A percentile compares a stretch with the other conserved stretches of the same genome.
Evolutionary conservation across 1,140 invertebrate genomes (phyloP).

Genomic region (Capitella teleta): DNA sequence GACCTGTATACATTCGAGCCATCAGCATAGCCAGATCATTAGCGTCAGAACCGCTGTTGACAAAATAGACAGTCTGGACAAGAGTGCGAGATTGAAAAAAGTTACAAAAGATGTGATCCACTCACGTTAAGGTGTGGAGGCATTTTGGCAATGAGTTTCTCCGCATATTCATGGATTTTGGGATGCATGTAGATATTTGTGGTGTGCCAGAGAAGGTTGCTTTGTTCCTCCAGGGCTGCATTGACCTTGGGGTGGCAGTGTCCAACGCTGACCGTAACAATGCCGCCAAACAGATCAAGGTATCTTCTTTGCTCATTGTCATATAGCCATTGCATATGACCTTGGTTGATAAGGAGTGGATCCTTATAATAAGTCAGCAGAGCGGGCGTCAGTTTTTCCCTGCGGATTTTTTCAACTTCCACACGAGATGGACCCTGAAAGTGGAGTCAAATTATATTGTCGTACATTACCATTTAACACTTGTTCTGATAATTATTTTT

Average conservation of each 20-base stretch:
- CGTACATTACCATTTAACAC: too few relatives aligned
- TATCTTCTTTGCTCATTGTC: constrained; percentile 76
- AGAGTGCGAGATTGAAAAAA: constrained; percentile 3
- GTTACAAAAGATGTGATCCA: constrained; percentile 3
- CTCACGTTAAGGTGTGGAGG: constrained; percentile 71
- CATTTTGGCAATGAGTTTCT: constrained; percentile 65
- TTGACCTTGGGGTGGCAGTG: constrained; percentile 75
- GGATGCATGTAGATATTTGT: constrained; percentile 84
- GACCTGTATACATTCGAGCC: constrained; percentile 69
- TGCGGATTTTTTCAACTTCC: constrained; percentile 24
- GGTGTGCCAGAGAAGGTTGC: constrained; percentile 75
- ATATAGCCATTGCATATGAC: constrained; percentile 74
- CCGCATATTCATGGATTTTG: constrained; percentile 79
- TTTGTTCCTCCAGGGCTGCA: constrained; percentile 61
- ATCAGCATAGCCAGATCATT: constrained; percentile 87
- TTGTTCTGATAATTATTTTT: too few relatives aligned
- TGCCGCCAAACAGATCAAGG: constrained; percentile 88
- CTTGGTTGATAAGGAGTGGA: constrained; percentile 72
- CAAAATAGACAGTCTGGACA: constrained; percentile 58
- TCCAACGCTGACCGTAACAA: constrained; percentile 93
- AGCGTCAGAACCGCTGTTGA: constrained; percentile 93
- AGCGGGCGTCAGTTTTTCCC: constrained; percentile 55
- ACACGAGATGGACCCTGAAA: constrained; percentile 33
- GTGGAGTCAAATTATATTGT: too few relatives aligned
- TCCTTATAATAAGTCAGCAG: constrained; percentile 66